Evolutionary conservation across 2,888 invertebrate species (phyloP).

Genomic region (Neria commutata): DNA sequence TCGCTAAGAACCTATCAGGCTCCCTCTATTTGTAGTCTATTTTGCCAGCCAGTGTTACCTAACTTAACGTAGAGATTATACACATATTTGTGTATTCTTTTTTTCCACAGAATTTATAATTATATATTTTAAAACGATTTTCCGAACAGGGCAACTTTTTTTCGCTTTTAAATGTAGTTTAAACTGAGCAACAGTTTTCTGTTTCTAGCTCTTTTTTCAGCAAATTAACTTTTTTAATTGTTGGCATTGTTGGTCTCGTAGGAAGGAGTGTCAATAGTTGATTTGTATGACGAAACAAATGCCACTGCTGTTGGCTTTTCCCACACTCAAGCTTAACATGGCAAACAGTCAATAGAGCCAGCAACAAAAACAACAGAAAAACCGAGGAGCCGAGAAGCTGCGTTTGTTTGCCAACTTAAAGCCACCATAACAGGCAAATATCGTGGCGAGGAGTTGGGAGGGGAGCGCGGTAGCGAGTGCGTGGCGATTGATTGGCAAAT

Average conservation of each 20-base stretch:
- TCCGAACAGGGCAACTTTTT: too few species aligned
- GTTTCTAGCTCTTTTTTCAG: too few species aligned
- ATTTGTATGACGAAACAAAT: neutral
- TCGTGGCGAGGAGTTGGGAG: neutral
- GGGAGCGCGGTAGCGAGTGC: neutral
- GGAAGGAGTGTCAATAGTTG: neutral
- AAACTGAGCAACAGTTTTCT: too few species aligned
- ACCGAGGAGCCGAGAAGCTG: too few species aligned
- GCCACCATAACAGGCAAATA: neutral
- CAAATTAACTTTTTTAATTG: neutral
- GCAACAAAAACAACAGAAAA: too few species aligned
- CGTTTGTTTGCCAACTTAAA: neutral
- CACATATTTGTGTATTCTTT: too few species aligned
- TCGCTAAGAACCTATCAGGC: too few species aligned
- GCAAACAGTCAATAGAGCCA: neutral
- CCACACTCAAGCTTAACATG: slow-evolving; percentile 34
- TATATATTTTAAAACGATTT: too few species aligned
- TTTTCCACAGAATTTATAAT: neutral
- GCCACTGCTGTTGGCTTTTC: slow-evolving; percentile 45
- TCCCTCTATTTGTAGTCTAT: too few species aligned
- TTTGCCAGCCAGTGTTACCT: too few species aligned
- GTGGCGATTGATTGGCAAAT: neutral
- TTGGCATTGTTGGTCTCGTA: neutral
- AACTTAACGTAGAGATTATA: too few species aligned
- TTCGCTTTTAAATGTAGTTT: too few species aligned